Evolutionary conservation across 1,140 invertebrate species (phyloP).

Genomic region (Leptinotarsa lineolata): DNA sequence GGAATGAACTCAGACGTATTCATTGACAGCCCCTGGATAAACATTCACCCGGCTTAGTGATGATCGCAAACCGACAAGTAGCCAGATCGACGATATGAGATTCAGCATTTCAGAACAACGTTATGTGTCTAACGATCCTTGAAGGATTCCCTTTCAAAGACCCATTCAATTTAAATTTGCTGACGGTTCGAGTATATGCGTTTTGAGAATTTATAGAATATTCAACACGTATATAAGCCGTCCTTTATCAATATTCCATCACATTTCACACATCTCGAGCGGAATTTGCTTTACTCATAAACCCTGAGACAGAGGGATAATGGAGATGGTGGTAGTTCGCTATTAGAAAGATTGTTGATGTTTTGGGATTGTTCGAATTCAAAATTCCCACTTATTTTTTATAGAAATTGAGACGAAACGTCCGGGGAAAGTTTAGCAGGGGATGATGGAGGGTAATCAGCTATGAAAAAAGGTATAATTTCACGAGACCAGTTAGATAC

Average conservation of each 20-base stretch:
- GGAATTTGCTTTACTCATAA: not conserved
- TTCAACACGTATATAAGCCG: constrained; percentile 7
- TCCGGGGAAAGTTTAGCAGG: too few species aligned
- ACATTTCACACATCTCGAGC: constrained; percentile 6
- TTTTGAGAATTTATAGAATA: constrained; percentile 7
- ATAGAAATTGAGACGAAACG: too few species aligned
- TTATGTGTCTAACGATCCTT: constrained; percentile 12
- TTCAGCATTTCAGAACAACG: constrained; percentile 8
- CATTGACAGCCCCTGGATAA: not conserved
- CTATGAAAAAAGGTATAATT: too few species aligned
- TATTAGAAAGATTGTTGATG: too few species aligned
- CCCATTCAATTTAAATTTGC: constrained; percentile 18
- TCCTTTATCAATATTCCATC: constrained; percentile 14
- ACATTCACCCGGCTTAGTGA: not conserved
- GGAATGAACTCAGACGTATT: not conserved
- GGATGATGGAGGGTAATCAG: too few species aligned
- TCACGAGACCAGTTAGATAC: too few species aligned
- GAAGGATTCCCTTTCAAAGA: constrained; percentile 3
- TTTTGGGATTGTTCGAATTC: too few species aligned
- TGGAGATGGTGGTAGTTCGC: too few species aligned
- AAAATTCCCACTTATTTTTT: too few species aligned
- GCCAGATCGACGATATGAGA: not conserved
- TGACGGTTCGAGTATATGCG: constrained; percentile 16
- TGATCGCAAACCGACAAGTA: constrained; percentile 8
- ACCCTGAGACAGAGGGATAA: not conserved